Evolutionary conservation across 2,888 invertebrate genomes (phyloP).

Genomic region (Drosophila falleni): DNA sequence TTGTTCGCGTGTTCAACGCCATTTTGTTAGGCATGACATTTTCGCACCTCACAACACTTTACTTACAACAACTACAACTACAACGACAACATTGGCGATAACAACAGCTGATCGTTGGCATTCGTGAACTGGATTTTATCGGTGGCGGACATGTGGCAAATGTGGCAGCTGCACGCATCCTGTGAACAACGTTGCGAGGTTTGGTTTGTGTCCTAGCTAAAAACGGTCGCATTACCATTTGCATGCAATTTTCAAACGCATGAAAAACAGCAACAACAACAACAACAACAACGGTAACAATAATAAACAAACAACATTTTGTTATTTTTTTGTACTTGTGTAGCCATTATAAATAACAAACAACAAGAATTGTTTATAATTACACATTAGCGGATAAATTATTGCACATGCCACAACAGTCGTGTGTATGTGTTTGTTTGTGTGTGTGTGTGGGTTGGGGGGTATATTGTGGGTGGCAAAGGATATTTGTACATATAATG

Average conservation of each 20-base stretch:
- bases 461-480: background rate
- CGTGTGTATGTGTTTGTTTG: conserved; percentile 6
- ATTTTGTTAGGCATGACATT: conserved; percentile 65
- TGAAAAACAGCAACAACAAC: conserved; percentile 34
- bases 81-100: conserved; percentile 10
- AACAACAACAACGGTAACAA: conserved; percentile 35
- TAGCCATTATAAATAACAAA: conserved; percentile 68
- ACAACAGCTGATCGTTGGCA: conserved; percentile 40
- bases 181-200: background rate
- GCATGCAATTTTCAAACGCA: conserved; percentile 43
- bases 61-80: conserved; percentile 19
- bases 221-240: conserved; percentile 43
- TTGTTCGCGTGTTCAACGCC: conserved; percentile 62
- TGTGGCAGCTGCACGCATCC: conserved; percentile 60
- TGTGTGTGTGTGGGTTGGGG: conserved; percentile 15
- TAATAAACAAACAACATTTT: conserved; percentile 45
- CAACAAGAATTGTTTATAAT: conserved; percentile 72
- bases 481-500: conserved; percentile 19
- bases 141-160: conserved; percentile 52
- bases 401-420: conserved; percentile 52
- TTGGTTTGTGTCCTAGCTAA: conserved; percentile 28
- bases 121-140: conserved; percentile 25
- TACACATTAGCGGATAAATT: conserved; percentile 76
- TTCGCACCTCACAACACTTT: conserved; percentile 57
- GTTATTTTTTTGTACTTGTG: conserved; percentile 11